Conservation (phyloP, 2,888 invertebrate species). For the Hydroisotoma schaefferi region DNA sequence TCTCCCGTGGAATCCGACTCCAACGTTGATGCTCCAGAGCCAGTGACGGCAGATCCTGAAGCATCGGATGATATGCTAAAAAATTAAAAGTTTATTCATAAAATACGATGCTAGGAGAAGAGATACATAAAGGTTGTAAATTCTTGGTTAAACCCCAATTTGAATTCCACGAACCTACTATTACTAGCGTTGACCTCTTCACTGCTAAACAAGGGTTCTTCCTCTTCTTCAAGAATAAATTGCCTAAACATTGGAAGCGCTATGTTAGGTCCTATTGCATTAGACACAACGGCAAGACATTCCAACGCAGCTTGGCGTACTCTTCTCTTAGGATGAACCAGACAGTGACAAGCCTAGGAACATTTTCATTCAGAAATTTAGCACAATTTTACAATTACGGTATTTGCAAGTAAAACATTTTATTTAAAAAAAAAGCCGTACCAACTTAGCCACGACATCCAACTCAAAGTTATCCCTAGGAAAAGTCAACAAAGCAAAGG, state of each 20-base stretch:
- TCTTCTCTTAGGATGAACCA: conserved; percentile 64
- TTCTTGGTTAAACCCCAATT: neutral
- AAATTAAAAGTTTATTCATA: neutral
- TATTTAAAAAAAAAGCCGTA: too few species aligned
- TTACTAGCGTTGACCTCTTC: conserved; percentile 9
- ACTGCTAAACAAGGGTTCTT: neutral
- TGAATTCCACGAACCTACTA: conserved; percentile 14
- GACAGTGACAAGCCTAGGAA: conserved; percentile 52
- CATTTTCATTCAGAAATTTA: neutral
- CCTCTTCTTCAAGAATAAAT: conserved; percentile 34
- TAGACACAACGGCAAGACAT: conserved; percentile 71
- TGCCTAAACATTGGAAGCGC: conserved; percentile 58
- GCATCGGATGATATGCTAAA: neutral
- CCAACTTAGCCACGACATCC: conserved; percentile 51
- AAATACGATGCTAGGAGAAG: neutral
- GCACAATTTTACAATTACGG: too few species aligned
- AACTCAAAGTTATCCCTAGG: conserved; percentile 71
- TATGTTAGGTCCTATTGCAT: conserved; percentile 61
- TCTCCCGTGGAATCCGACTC: neutral
- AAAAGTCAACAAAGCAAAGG: conserved; percentile 72
- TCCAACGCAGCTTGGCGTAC: conserved; percentile 76
- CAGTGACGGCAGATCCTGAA: neutral
- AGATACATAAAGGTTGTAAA: neutral
- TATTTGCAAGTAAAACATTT: too few species aligned
- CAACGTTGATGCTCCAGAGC: neutral